Base-by-base conservation (phyloP, 2,113 vertebrate genomes). In the Cheirogaleus medius region DNA sequence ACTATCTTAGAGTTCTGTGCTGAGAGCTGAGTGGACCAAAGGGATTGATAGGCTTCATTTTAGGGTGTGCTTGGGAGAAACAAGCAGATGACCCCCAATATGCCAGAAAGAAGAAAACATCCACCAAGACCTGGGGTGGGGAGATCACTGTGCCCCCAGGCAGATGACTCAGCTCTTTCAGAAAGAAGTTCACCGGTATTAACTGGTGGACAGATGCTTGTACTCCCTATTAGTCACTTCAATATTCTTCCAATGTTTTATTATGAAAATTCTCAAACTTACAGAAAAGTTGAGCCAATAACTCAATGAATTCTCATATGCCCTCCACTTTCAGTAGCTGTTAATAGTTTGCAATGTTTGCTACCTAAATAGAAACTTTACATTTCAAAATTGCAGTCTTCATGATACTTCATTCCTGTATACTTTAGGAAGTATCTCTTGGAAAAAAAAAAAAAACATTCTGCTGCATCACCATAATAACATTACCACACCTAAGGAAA, bases 211-310 rank as follows among this genome's bases (percentile, higher is more conserved):
- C 71, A 71, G 6, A 3, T 85, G 15, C 71, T 63, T 77, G 42
- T 73, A 21, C 32, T 81, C 0, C n/a, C 32, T 89, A 10, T 89
- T 85, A 71, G 32, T 71, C 8, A 80, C 69, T 66, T 94, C 32
- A n/a, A 8, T 64, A 49, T 69, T 92, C 92, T 85, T 71, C 54
- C 8, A 47, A 11, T 39, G 23, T 71, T 60, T 91, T 88, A 34
- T 84, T 84, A 89, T 56, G 56, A 49, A 89, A 92, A n/a, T 85
- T 56, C 37, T 89, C 56, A 86, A 92, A 82, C 15, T 76, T 68
- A 60, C 15, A 58, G 71, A 77, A 73, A 58, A 49, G 32, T 80
- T 90, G 39, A 92, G 37, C 54, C 80, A 89, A 89, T 85, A 44
- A 47, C 47, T 60, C 32, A 77, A 11, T 42, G 13, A 71, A 34